phyloP scores from a whole-genome alignment of 2,797 vertebrate species.

The Dallia pectoralis region DNA sequence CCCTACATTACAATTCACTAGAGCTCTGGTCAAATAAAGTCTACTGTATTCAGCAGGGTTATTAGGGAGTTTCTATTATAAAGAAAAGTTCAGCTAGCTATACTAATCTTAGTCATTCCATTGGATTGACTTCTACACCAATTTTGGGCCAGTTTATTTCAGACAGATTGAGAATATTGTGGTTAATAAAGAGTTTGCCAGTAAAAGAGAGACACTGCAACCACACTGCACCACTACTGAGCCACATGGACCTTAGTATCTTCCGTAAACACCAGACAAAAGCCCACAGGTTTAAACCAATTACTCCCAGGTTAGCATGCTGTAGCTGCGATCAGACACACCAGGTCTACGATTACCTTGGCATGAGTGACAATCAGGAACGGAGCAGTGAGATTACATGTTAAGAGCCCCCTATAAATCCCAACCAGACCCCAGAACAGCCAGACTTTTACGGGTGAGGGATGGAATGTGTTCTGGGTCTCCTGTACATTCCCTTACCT shows the following conservation, averaged over 20 bases:
- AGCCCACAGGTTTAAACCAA: slow-evolving; percentile 36
- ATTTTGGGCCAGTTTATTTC: slow-evolving; percentile 30
- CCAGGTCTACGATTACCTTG: background rate
- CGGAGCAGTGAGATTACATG: slow-evolving; percentile 11
- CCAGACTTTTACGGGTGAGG: slow-evolving; percentile 48
- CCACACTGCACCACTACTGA: background rate
- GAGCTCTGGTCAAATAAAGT: background rate
- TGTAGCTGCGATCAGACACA: background rate
- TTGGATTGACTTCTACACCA: slow-evolving; percentile 35
- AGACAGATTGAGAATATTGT: slow-evolving; percentile 25
- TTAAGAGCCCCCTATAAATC: slow-evolving; percentile 15
- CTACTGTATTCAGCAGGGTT: background rate
- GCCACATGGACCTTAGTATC: slow-evolving; percentile 17
- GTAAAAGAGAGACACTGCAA: slow-evolving; percentile 20
- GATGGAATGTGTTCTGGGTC: slow-evolving; percentile 53
- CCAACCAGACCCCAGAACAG: slow-evolving; percentile 50
- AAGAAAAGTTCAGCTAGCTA: slow-evolving; percentile 24
- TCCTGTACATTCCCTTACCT: slow-evolving; percentile 55
- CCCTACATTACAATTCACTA: background rate
- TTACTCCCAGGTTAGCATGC: slow-evolving; percentile 19
- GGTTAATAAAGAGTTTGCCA: background rate
- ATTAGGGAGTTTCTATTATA: slow-evolving; percentile 22
- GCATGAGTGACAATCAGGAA: slow-evolving; percentile 38
- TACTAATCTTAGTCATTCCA: slow-evolving; percentile 32
- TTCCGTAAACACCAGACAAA: slow-evolving; percentile 40